Evolutionary conservation across 2,797 vertebrate genomes (phyloP).

Genomic region (Coracias cyanogaster): DNA sequence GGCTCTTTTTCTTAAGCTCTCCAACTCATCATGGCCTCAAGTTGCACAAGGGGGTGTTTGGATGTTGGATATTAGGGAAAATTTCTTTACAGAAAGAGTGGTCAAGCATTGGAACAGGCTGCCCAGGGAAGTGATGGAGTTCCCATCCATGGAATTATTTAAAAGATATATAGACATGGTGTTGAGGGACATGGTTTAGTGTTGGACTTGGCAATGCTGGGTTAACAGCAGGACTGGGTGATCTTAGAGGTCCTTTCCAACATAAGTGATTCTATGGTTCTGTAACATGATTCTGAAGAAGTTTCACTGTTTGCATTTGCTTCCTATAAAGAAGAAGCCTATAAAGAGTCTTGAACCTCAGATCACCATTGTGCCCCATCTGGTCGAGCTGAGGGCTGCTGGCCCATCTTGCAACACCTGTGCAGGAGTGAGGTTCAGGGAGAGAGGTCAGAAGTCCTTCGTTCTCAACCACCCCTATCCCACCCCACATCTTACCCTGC

Average conservation of each 20-base stretch:
- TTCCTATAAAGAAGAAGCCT: background rate
- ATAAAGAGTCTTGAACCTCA: background rate
- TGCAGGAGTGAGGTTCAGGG: background rate
- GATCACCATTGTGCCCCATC: background rate
- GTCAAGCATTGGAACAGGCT: background rate
- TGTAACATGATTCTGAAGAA: background rate
- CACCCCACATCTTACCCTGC: background rate
- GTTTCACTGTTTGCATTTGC: accelerated
- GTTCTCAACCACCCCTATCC: background rate
- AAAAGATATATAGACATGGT: accelerated
- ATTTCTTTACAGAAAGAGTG: background rate
- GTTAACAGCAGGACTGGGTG: accelerated
- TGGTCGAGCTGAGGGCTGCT: background rate
- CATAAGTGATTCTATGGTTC: background rate
- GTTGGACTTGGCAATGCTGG: background rate
- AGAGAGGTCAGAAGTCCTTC: background rate
- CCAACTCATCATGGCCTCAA: background rate
- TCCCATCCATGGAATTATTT: background rate
- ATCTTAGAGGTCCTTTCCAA: background rate
- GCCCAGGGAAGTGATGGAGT: background rate
- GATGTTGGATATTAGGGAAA: background rate
- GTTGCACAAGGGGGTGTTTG: background rate
- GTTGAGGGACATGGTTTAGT: background rate
- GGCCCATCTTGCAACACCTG: background rate
- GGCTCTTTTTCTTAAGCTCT: background rate